Conservation (phyloP, 2,797 vertebrate species). For the Acrossocheilus fasciatus region DNA sequence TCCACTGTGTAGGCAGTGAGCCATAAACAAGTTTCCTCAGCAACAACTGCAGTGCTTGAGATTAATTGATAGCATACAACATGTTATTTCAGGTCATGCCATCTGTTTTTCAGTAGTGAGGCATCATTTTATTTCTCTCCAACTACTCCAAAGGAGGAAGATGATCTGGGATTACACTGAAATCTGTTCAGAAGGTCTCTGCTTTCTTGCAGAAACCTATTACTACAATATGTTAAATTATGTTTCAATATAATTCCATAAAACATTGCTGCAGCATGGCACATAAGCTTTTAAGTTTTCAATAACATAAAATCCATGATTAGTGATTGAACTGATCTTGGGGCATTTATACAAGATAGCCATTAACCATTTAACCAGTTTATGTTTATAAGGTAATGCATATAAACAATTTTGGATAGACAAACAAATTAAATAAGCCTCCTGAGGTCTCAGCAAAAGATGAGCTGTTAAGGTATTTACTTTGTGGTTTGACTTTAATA, state of each 20-base stretch:
- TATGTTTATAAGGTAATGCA: neutral
- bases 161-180: neutral
- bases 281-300: neutral
- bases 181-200: neutral
- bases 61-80: constrained; percentile 11
- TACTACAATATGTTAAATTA: neutral
- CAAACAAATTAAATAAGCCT: neutral
- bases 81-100: neutral
- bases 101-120: neutral
- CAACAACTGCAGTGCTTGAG: constrained; percentile 6
- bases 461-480: neutral
- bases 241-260: neutral
- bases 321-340: neutral
- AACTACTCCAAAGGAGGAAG: neutral
- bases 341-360: neutral
- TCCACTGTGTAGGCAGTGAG: neutral
- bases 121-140: neutral
- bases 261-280: neutral
- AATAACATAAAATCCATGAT: neutral
- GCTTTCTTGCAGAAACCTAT: neutral
- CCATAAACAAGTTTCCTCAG: neutral
- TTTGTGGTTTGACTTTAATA: neutral
- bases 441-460: neutral
- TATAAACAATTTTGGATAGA: neutral
- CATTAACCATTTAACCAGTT: neutral